Evolutionary conservation across 2,888 invertebrate species (phyloP), one percentile per base, ranked within the genome.

Genomic region (Andrena marginata): DNA sequence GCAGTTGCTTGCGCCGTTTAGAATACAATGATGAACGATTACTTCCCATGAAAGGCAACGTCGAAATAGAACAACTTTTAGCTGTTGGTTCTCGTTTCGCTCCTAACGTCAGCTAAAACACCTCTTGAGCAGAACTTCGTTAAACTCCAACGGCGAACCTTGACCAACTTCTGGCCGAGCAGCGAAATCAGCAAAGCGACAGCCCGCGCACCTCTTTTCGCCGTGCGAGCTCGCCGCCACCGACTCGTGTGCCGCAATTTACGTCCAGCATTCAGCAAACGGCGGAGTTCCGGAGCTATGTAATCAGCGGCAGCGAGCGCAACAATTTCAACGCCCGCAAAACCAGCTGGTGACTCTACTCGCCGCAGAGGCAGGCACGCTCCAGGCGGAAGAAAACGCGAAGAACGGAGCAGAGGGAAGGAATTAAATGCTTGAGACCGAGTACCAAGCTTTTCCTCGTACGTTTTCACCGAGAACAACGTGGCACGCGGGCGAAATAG

Each of bases 391-490:
- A 69, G 63, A 69, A 73, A 56, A 26, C 60, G 29, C 13, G 60
- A 67, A 33, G 60, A 48, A 20, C 67, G 29, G 33, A 60, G 35
- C 23, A 23, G n/a, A 20, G 56, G 31, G 68, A 74, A 82, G 75
- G 16, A 56, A 60, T 70, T 54, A 71, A 76, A 67, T 59, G 56
- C 73, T 78, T 65, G 78, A 73, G 67, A 56, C 62, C 56, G 69
- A 72, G 77, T 51, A 69, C 64, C 68, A 16, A 23, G 51, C 26
- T 42, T 62, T 74, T 65, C 51, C 64, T 75, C 56, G n/a, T 51
- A 56, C 64, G 48, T 80, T 77, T 62, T 49, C 71, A 42, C 56
- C 10, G 76, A 67, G 69, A 77, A 81, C 81, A 73, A 80, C 72
- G 72, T 23, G 70, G 33, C 73, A 68, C 75, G 80, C 59, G 75